Conservation (phyloP, 1,140 invertebrate species). For the Drosophila orosa region DNA sequence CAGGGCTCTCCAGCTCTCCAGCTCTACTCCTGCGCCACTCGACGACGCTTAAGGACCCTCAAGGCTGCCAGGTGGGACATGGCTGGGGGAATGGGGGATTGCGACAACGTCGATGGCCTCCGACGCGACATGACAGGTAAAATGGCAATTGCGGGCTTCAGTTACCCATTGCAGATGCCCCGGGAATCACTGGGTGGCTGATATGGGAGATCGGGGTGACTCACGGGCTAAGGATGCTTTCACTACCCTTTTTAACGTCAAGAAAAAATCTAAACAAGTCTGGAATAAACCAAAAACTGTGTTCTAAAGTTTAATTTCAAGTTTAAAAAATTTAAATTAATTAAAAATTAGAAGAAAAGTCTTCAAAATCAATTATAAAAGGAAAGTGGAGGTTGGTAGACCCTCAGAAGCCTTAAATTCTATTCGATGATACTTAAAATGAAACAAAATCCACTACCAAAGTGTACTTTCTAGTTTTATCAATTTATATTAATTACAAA, state of each 20-base stretch:
- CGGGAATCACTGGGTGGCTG: too few relatives aligned
- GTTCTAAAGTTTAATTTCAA: neutral
- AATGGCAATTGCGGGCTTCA: slow-evolving; percentile 56
- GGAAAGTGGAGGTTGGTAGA: too few relatives aligned
- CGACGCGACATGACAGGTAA: slow-evolving; percentile 61
- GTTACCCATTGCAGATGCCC: slow-evolving; percentile 39
- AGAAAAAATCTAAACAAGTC: neutral
- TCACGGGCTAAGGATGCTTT: neutral
- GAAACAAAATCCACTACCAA: too few relatives aligned
- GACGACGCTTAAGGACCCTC: slow-evolving; percentile 75
- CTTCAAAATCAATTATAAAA: too few relatives aligned
- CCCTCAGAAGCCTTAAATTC: too few relatives aligned
- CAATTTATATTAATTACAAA: too few relatives aligned
- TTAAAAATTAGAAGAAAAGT: too few relatives aligned
- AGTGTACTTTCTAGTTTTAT: too few relatives aligned
- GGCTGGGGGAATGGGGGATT: slow-evolving; percentile 11
- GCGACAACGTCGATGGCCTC: slow-evolving; percentile 40
- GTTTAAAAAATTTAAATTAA: neutral
- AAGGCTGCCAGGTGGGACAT: slow-evolving; percentile 52
- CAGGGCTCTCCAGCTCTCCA: slow-evolving; percentile 16
- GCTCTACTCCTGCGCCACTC: slow-evolving; percentile 59
- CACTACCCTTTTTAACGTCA: rapidly evolving
- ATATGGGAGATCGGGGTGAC: neutral
- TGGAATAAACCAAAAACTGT: neutral
- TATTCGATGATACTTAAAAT: too few relatives aligned